phyloP scores from a whole-genome alignment of 2,888 invertebrate species.

The Baronia brevicornis region DNA sequence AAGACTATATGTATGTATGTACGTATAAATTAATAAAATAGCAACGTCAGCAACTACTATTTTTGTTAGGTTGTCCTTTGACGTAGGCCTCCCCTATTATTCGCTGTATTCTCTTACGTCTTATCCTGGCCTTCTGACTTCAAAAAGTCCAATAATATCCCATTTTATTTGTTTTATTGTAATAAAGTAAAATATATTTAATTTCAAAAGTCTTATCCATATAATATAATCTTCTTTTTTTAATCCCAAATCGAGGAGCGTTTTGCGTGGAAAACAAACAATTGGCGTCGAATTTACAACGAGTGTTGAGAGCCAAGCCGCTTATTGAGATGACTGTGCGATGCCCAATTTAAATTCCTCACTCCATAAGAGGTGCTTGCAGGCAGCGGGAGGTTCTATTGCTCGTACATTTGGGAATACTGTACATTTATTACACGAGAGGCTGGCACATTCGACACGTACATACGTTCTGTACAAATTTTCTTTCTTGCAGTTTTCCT shows the following conservation, averaged over 20 bases:
- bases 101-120: neutral
- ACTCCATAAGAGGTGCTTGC: conserved; percentile 21
- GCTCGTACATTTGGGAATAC: conserved; percentile 14
- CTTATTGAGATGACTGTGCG: conserved; percentile 58
- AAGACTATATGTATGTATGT: too few species aligned
- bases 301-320: conserved; percentile 56
- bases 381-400: conserved; percentile 7
- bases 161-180: conserved; percentile 7
- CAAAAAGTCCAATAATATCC: neutral
- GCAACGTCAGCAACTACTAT: too few species aligned
- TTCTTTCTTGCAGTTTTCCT: conserved; percentile 13
- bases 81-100: too few species aligned
- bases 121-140: conserved; percentile 4
- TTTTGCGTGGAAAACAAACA: conserved; percentile 60
- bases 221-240: conserved; percentile 25
- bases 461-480: conserved; percentile 9
- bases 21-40: too few species aligned
- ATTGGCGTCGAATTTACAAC: conserved; percentile 61
- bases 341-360: conserved; percentile 48
- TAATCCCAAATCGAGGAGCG: conserved; percentile 32
- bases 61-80: too few species aligned
- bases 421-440: conserved; percentile 9
- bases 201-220: conserved; percentile 24
- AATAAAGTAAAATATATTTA: conserved; percentile 10
- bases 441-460: conserved; percentile 4